Base-by-base conservation (phyloP, 2,888 invertebrate species). In the Blastobasis lacticolella region DNA sequence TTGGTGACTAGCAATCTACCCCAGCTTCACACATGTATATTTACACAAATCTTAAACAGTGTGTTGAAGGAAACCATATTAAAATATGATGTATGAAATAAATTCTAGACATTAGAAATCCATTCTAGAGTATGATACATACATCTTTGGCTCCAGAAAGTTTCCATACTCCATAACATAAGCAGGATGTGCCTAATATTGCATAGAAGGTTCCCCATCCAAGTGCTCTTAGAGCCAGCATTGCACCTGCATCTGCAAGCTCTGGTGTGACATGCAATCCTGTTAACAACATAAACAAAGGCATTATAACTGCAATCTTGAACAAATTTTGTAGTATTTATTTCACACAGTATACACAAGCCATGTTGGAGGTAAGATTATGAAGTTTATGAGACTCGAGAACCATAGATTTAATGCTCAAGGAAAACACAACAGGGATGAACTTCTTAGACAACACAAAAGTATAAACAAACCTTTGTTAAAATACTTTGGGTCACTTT, bases 191-290 rank as follows among this genome's bases (percentile, higher is more conserved):
- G 0, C 97, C 97, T 41, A 94, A 87, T n/a, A 96, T 83, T 0
- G 97, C 96, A 80, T 95, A 97, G 0, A 97, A 59, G 0, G 95
- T 94, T 4, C 97, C 97, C 94, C 95, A 94, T 6, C 94, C 94
- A 0, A 98, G 86, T 0, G 98, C 98, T 71, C 95, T 90, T 50
- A 95, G 59, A 0, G 97, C 97, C 53, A 97, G 83, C 5, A 91
- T 88, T 4, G 93, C 92, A 10, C 97, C 97, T 54, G 93, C 92
- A 76, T 96, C 96, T 48, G 91, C 89, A 54, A 94, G 71, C 66
- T 93, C 91, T 50, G 88, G 78, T 49, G 90, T 83, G 45, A 91
- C 89, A 38, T 90, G 78, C 63, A 94, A 73, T 48, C 93, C 88
- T 88, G 54, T 40, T 63, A 62, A 46, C 5, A 42, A 8, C 42